Evolutionary conservation across 2,888 invertebrate genomes (phyloP).

Genomic region (Caenorhabditis angaria): DNA sequence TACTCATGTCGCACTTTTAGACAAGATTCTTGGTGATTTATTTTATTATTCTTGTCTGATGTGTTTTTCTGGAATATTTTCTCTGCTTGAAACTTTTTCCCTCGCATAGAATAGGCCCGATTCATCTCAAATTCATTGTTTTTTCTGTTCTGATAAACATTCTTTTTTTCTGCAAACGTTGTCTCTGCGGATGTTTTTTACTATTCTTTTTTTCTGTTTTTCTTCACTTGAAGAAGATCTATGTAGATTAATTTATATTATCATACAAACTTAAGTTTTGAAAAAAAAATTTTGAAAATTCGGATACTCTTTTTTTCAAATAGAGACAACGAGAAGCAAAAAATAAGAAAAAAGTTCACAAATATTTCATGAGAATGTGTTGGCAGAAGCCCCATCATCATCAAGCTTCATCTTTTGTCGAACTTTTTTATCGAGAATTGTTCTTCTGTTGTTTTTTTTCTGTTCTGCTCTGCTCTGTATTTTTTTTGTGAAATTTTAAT

Average conservation of each 20-base stretch:
- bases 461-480: too few relatives aligned
- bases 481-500: too few relatives aligned
- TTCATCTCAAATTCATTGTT: conserved; percentile 1
- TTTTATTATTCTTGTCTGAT: conserved; percentile 18
- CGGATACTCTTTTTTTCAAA: neutral
- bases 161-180: neutral
- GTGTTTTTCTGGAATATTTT: conserved; percentile 1
- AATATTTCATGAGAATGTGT: conserved; percentile 1
- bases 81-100: neutral
- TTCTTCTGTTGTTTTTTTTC: too few relatives aligned
- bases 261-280: neutral
- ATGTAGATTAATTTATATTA: too few relatives aligned
- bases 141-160: neutral
- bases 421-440: neutral
- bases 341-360: neutral
- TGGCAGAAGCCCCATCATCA: neutral
- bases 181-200: too few relatives aligned
- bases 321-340: neutral
- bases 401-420: neutral
- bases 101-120: conserved; percentile 7
- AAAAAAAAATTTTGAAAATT: neutral
- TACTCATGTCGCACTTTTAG: conserved; percentile 17
- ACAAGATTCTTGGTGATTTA: conserved; percentile 10
- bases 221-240: neutral
- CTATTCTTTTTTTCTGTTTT: neutral